A percentile compares a stretch with the other conserved stretches of the same genome.
phyloP scores from a whole-genome alignment of 1,140 invertebrate genomes.

The Formica exsecta region DNA sequence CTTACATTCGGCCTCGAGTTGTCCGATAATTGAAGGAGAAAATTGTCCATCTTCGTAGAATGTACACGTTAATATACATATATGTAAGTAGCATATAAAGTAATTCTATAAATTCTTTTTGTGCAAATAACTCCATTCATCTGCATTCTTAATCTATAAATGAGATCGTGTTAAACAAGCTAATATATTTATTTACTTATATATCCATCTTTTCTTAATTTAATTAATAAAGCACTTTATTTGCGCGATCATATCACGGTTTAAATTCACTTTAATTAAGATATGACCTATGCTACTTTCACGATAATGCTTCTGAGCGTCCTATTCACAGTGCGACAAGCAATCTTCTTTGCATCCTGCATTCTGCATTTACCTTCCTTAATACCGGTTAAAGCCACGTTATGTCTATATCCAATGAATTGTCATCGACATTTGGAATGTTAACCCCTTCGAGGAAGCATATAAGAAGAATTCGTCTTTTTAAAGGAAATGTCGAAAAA shows the following conservation, averaged over 20 bases:
- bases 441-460: neutral
- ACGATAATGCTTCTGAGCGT: neutral
- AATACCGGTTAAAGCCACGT: neutral
- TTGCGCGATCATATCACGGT: neutral
- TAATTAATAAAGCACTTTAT: neutral
- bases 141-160: neutral
- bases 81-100: neutral
- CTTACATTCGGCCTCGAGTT: conserved; percentile 40
- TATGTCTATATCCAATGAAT: neutral
- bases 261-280: neutral
- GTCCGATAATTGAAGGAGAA: conserved; percentile 46
- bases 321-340: neutral
- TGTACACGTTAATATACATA: neutral
- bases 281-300: neutral
- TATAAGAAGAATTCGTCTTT: neutral
- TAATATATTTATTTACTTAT: neutral
- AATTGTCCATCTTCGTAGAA: conserved; percentile 9
- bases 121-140: neutral
- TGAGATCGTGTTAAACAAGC: neutral
- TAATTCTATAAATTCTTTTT: neutral
- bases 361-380: neutral
- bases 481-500: neutral
- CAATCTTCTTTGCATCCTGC: neutral
- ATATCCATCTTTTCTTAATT: neutral
- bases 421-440: conserved; percentile 10